Evolutionary conservation across 2,797 vertebrate species (phyloP).

Genomic region (Anomalospiza imberbis): DNA sequence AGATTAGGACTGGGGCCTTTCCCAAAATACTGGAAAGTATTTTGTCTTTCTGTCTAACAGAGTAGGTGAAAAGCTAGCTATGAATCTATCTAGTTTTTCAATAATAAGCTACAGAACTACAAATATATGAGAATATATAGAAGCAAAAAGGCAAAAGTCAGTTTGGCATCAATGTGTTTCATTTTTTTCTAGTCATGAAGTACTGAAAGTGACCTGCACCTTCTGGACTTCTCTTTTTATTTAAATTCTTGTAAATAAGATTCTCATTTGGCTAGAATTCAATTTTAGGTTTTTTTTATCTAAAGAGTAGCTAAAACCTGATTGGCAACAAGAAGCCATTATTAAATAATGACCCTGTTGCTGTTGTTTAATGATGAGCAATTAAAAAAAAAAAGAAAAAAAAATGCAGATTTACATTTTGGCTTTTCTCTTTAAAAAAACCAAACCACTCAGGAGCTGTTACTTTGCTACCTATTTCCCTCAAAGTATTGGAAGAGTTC

Average conservation of each 20-base stretch:
- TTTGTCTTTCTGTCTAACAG: not conserved
- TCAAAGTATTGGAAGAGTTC: not conserved
- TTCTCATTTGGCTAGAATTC: not conserved
- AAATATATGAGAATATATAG: not conserved
- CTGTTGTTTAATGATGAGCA: not conserved
- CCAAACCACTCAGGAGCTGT: not conserved
- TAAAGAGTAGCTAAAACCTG: not conserved
- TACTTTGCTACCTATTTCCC: not conserved
- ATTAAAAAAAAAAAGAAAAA: not conserved
- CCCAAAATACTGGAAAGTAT: not conserved
- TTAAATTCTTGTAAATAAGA: not conserved
- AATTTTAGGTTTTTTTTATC: not conserved
- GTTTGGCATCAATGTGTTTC: not conserved
- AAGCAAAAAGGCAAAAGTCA: not conserved
- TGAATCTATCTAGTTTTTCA: fast-evolving
- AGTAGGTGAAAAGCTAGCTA: not conserved
- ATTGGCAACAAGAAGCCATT: not conserved
- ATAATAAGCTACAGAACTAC: not conserved
- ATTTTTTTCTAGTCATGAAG: not conserved
- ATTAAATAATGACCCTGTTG: not conserved
- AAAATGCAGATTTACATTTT: not conserved
- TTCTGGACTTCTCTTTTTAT: not conserved
- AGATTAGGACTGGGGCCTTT: not conserved
- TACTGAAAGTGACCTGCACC: not conserved
- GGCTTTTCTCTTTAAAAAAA: not conserved